Evolutionary conservation across 2,888 invertebrate species (phyloP).

Genomic region (Camptogramma bilineatum): DNA sequence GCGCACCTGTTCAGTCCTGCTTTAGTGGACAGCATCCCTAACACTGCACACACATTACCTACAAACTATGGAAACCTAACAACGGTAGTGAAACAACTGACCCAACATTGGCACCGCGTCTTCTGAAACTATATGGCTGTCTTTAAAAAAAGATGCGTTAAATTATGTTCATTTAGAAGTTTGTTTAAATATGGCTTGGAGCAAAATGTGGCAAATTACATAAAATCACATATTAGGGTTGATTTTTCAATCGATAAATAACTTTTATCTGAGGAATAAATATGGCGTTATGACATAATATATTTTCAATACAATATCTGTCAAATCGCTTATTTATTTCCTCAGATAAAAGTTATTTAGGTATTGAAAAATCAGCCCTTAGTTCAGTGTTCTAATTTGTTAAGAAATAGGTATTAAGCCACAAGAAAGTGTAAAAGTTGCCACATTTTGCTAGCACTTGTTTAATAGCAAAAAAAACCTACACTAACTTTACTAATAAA

Average conservation of each 20-base stretch:
- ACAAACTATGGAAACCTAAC: constrained; percentile 51
- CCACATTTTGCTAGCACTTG: constrained; percentile 6
- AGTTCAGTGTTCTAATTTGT: too few relatives aligned
- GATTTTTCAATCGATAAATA: too few relatives aligned
- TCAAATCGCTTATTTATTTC: too few relatives aligned
- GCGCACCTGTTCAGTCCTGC: background rate
- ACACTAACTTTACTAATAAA: constrained; percentile 1
- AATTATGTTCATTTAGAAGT: constrained; percentile 35
- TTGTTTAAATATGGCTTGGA: constrained; percentile 19
- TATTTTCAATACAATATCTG: too few relatives aligned
- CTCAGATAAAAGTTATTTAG: too few relatives aligned
- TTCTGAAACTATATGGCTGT: constrained; percentile 60
- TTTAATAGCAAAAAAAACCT: background rate
- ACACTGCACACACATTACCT: constrained; percentile 38
- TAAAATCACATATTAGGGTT: background rate
- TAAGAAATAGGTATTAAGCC: background rate
- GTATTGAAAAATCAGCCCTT: too few relatives aligned
- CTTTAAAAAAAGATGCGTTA: constrained; percentile 61
- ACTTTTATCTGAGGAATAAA: too few relatives aligned
- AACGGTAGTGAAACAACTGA: constrained; percentile 52
- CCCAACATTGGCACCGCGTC: constrained; percentile 51
- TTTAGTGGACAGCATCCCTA: constrained; percentile 15
- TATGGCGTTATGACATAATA: too few relatives aligned
- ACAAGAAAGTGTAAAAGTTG: background rate
- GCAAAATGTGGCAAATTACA: constrained; percentile 14